Evolutionary conservation across 2,888 invertebrate species (phyloP).

Genomic region (Metellina segmentata): DNA sequence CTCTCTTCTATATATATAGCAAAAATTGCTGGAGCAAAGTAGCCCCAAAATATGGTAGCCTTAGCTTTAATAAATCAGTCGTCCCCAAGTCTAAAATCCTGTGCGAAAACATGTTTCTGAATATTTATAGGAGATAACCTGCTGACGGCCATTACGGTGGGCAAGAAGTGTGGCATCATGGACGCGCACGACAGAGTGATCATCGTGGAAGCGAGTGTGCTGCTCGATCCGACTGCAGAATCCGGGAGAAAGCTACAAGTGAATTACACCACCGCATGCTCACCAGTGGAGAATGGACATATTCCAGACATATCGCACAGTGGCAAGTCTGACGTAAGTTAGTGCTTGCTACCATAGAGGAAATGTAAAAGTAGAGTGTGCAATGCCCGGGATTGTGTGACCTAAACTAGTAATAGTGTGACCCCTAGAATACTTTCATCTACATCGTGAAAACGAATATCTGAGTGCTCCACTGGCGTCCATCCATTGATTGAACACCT

Average conservation of each 20-base stretch:
- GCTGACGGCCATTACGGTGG: conserved; percentile 94
- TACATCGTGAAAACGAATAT: too few species aligned
- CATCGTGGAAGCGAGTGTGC: conserved; percentile 1
- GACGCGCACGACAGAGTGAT: conserved; percentile 34
- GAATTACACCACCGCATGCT: background rate
- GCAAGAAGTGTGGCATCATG: conserved; percentile 89
- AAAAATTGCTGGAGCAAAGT: too few species aligned
- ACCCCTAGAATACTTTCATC: too few species aligned
- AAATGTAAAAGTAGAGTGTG: too few species aligned
- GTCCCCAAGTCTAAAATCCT: background rate
- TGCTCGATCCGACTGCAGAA: background rate
- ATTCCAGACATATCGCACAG: background rate
- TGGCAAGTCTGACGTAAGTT: background rate
- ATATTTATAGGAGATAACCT: conserved; percentile 87
- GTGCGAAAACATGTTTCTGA: background rate
- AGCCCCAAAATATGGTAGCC: too few species aligned
- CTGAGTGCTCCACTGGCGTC: too few species aligned
- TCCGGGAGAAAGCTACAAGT: background rate
- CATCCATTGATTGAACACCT: too few species aligned
- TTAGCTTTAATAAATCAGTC: background rate
- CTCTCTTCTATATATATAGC: too few species aligned
- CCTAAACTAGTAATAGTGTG: too few species aligned
- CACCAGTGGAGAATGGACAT: background rate
- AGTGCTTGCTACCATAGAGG: too few species aligned
- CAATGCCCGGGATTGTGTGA: too few species aligned